Conservation (phyloP, 2,113 vertebrate species). For the Neotoma lepida region DNA sequence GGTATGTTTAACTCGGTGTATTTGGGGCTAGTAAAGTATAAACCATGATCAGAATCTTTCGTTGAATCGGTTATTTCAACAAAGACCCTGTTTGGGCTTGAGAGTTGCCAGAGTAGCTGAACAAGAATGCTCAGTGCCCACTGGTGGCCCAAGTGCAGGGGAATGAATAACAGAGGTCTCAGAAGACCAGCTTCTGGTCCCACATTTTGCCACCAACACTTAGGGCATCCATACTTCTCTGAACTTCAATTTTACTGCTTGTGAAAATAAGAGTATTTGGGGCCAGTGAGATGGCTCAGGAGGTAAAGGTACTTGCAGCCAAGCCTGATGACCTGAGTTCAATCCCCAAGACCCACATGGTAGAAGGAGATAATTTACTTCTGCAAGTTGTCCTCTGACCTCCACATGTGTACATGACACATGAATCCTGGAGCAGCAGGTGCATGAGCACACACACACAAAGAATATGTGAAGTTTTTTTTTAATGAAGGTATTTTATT, state of each 20-base stretch:
- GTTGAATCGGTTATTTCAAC: conserved; percentile 21
- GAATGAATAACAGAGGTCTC: neutral
- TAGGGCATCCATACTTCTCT: neutral
- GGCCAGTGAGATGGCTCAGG: neutral
- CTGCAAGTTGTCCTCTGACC: neutral
- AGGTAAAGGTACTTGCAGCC: too few relatives aligned
- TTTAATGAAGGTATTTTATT: neutral
- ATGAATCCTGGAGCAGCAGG: neutral
- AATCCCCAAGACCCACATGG: too few relatives aligned
- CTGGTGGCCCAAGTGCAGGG: neutral
- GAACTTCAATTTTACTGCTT: conserved; percentile 31
- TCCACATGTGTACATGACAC: neutral
- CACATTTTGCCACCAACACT: neutral
- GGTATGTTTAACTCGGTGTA: conserved; percentile 31
- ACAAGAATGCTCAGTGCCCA: neutral
- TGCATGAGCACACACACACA: neutral
- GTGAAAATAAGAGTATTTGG: neutral
- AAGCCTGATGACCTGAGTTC: neutral
- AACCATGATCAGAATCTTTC: conserved; percentile 27
- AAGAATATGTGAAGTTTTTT: neutral
- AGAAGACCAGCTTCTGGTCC: neutral
- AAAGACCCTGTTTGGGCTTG: neutral
- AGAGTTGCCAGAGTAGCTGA: neutral
- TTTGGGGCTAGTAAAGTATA: conserved; percentile 52
- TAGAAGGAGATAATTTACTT: neutral